Base-by-base conservation (phyloP, 2,113 vertebrate genomes). In the Chloebia gouldiae region DNA sequence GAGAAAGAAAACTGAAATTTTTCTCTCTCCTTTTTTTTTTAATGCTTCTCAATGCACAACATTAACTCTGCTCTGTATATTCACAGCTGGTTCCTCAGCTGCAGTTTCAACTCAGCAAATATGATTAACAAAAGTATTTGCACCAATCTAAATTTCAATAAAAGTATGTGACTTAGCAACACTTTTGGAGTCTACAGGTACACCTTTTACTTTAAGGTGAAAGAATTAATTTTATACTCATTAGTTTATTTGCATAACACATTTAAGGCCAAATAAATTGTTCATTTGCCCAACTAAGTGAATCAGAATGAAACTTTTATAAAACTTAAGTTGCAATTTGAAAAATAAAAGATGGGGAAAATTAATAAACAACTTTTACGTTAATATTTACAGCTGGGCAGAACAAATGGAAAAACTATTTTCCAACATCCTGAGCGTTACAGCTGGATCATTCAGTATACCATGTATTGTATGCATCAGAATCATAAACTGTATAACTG, bases 341-440 rank as follows among this genome's bases (percentile, higher is more conserved):
- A 51, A 87, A 89, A 90, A 75, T 47, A 86, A 42, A 73, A 63
- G 15, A 49, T 23, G 14, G 11, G 5, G 18, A 4, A 15, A 49
- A 80, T 30, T 6, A 89, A 59, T 2, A 73, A 83, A 72, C 73
- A 53, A 2, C 60, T 79, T 53, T 68, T 33, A 51, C 1, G 0
- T 37, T 59, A 47, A 6, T 45, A 93, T 73, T 77, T 84, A 70
- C 19, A 91, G 24, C 12, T 81, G 54, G 27, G 12, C 69, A 66
- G 15, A 69, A 35, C 6, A 71, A 15, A 39, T 23, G 4, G 22
- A 68, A 86, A 35, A 86, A 60, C 17, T 44, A 68, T 79, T 93
- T 94, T 94, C 78, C 93, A 91, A 53, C 9, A 35, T 21, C n/a
- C 81, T 84, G 90, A 93, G 85, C 65, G 65, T 66, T 80, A 91